Conservation (phyloP, 1,140 invertebrate genomes). For the Spodoptera litura region DNA sequence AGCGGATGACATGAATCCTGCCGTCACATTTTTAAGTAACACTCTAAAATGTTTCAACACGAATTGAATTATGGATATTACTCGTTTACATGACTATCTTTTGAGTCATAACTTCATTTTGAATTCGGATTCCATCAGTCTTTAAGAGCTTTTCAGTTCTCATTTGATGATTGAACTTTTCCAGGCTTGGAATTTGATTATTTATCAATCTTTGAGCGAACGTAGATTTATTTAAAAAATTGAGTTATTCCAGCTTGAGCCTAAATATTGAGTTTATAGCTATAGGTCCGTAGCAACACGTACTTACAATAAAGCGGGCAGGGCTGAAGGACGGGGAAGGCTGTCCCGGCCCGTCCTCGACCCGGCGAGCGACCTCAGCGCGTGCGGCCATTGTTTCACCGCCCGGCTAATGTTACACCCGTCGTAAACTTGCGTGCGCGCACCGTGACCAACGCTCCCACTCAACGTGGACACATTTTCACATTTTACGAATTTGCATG, state of each 20-base stretch:
- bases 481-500: constrained; percentile 36
- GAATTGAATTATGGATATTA: constrained; percentile 44
- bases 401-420: constrained; percentile 58
- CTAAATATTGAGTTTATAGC: constrained; percentile 23
- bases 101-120: constrained; percentile 25
- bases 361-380: constrained; percentile 69
- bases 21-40: constrained; percentile 59
- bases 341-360: constrained; percentile 70
- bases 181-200: too few relatives aligned
- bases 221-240: too few relatives aligned
- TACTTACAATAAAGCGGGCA: constrained; percentile 43
- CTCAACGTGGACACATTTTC: constrained; percentile 29
- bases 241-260: neutral
- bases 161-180: too few relatives aligned
- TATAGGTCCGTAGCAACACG: constrained; percentile 37
- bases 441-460: constrained; percentile 44
- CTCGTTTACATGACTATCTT: constrained; percentile 27
- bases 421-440: constrained; percentile 50
- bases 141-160: neutral
- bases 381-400: constrained; percentile 74
- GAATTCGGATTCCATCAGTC: neutral
- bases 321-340: constrained; percentile 67
- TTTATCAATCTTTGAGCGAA: too few relatives aligned
- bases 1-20: constrained; percentile 56
- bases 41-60: constrained; percentile 48